phyloP scores from a whole-genome alignment of 2,113 vertebrate species.

The Promerops cafer region DNA sequence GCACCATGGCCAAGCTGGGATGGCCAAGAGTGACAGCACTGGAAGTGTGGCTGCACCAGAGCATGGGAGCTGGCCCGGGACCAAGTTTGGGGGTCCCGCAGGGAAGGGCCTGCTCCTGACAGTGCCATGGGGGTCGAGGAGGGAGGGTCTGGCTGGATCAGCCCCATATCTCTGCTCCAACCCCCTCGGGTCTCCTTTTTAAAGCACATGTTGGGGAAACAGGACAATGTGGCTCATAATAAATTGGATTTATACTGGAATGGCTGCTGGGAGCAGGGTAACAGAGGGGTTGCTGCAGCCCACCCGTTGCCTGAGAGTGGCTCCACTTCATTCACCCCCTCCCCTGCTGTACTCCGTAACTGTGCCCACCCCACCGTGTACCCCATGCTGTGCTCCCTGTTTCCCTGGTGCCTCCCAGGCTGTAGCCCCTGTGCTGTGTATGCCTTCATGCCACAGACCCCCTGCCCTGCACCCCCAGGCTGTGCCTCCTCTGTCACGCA shows the following conservation, averaged over 20 bases:
- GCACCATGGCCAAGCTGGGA: not conserved
- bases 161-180: not conserved
- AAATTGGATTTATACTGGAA: not conserved
- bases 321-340: not conserved
- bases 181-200: not conserved
- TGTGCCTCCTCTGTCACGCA: not conserved
- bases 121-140: not conserved
- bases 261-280: not conserved
- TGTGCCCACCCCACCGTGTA: accelerated
- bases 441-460: too few relatives aligned
- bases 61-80: not conserved
- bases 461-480: not conserved
- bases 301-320: accelerated
- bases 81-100: not conserved
- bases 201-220: not conserved
- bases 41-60: not conserved
- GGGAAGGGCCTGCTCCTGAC: not conserved
- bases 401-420: not conserved
- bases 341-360: not conserved
- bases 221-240: not conserved
- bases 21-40: not conserved
- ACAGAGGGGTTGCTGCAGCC: not conserved
- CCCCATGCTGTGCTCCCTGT: too few relatives aligned
- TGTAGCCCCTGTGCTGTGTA: not conserved
- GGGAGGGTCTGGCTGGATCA: not conserved